Evolutionary conservation across 2,113 vertebrate genomes (phyloP), one percentile per base, ranked within the genome.

Genomic region (Pitta sordida): DNA sequence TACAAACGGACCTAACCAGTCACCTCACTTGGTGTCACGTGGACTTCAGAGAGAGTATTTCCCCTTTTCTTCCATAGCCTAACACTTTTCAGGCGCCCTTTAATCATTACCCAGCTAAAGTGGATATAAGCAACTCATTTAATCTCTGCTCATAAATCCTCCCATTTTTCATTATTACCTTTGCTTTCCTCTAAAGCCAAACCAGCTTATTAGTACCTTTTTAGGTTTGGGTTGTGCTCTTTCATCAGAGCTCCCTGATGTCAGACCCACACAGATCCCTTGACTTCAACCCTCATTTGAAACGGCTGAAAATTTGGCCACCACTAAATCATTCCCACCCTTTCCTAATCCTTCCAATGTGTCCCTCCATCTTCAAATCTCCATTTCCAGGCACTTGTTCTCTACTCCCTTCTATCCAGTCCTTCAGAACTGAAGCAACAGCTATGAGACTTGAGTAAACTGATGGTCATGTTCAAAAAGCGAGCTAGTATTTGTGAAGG

Each of bases 111-210:
- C 9, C 29, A 68, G 71, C 86, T 83, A 34, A 93, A 94, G 37
- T 17, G 87, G 94, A 92, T 52, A 73, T 15, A 85, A 89, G 78
- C 58, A 91, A 82, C 60, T 92, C 3, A 82, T 93, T 84, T 84
- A 75, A 86, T 92, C 71, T 90, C 67, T 0, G 3, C 32, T 88
- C 79, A 71, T n/a, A 86, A 90, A 83, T 84, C 39, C 79, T 78
- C 62, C 46, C 27, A 69, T 68, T 81, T 86, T 93, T 86, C 44
- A 55, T 86, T 87, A 94, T 43, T 87, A 64, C 63, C 64, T 87
- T 43, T 67, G 27, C 39, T 62, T 32, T 86, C 34, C 73, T 89
- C 73, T 68, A 53, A 88, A 63, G 43, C 56, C 73, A 83, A 86
- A 86, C 24, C 64, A 77, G 41, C 48, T 71, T 82, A 79, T 77